Percentiles rank a stretch among this genome's conserved stretches.
These are phyloP conservation scores for Aldrovandia affinis DNA, from an alignment of 2,797 vertebrate genomes.

Conservation along the genomic window DNA sequence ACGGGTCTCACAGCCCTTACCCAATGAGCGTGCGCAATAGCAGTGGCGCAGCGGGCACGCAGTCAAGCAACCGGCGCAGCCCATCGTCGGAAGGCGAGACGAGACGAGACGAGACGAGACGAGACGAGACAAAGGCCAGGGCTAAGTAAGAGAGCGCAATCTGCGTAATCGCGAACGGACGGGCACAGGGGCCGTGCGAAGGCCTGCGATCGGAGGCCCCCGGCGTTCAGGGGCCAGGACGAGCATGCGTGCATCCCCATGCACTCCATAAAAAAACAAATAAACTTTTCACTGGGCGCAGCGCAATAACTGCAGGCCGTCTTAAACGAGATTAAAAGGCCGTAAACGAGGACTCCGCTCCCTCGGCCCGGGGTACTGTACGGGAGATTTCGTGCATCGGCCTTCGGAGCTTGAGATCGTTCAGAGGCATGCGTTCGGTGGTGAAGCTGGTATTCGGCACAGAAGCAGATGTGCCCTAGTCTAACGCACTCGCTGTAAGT, in stretches of 20 bases:
- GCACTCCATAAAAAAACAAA: slow-evolving; percentile 23
- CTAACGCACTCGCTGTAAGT: background rate
- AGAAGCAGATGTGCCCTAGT: background rate
- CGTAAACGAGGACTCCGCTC: slow-evolving; percentile 4
- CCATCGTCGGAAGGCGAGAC: background rate
- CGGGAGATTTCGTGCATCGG: background rate
- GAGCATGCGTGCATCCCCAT: background rate
- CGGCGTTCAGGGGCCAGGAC: background rate
- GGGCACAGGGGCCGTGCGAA: background rate
- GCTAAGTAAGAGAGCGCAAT: slow-evolving; percentile 17
- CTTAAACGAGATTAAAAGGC: slow-evolving; percentile 22
- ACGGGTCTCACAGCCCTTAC: background rate
- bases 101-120: background rate
- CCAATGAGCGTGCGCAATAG: background rate
- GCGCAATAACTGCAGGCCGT: slow-evolving; percentile 3
- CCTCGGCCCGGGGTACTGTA: background rate
- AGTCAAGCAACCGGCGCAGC: background rate
- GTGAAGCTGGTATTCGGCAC: background rate
- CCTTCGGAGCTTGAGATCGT: background rate
- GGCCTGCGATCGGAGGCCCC: background rate
- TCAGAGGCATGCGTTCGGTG: background rate
- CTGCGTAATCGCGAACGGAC: background rate
- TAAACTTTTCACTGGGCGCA: slow-evolving; percentile 26
- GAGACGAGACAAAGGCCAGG: slow-evolving; percentile 8
- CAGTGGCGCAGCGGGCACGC: background rate